Evolutionary conservation across 1,140 invertebrate genomes (phyloP).

Genomic region (Wasmannia auropunctata): DNA sequence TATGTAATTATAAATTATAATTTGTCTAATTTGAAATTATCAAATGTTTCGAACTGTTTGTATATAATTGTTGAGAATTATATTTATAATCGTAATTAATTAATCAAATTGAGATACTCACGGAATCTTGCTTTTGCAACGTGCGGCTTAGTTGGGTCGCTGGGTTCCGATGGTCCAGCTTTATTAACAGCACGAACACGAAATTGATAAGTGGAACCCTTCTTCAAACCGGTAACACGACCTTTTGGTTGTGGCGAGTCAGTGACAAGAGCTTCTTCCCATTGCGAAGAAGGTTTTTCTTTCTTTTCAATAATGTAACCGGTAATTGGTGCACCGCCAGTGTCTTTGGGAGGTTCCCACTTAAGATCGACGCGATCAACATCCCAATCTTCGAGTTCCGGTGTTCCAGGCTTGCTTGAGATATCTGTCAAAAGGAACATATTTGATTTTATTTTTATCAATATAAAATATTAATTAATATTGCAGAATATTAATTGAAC

Average conservation of each 20-base stretch:
- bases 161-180: slow-evolving; percentile 95
- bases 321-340: slow-evolving; percentile 97
- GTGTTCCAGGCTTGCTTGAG: slow-evolving; percentile 94
- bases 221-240: slow-evolving; percentile 93
- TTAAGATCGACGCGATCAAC: slow-evolving; percentile 96
- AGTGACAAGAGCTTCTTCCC: slow-evolving; percentile 95
- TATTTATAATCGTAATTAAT: neutral
- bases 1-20: neutral
- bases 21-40: neutral
- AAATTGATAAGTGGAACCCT: slow-evolving; percentile 97
- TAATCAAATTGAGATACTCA: slow-evolving; percentile 85
- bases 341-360: slow-evolving; percentile 95
- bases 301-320: slow-evolving; percentile 99
- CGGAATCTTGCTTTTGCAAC: slow-evolving; percentile 95
- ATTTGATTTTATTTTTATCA: slow-evolving; percentile 4
- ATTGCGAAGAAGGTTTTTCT: slow-evolving; percentile 94
- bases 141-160: slow-evolving; percentile 95
- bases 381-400: slow-evolving; percentile 97
- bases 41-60: neutral
- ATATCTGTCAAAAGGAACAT: slow-evolving; percentile 86
- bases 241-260: slow-evolving; percentile 92
- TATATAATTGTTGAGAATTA: neutral
- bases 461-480: slow-evolving; percentile 9
- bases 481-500: neutral
- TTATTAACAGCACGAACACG: slow-evolving; percentile 97